Evolutionary conservation across 2,113 vertebrate genomes (phyloP), one percentile per base, ranked within the genome.

Genomic region (Carollia perspicillata): DNA sequence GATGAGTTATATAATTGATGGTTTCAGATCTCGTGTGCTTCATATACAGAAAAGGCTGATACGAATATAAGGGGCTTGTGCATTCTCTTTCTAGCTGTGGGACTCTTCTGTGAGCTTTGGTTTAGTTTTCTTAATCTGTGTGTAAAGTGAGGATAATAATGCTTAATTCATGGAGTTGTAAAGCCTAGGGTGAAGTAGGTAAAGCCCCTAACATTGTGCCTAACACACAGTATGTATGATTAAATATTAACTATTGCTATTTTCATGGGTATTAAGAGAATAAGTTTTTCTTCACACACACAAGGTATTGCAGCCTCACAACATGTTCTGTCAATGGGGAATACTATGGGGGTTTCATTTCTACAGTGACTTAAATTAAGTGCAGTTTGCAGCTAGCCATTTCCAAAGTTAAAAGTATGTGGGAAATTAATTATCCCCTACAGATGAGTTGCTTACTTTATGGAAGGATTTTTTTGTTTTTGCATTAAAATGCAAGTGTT

Each of bases 171-270:
- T 40, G 3, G 30, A 77, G 33, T 84, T 90, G 35, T 68, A 63
- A 94, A 40, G 8, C 47, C 85, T 90, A 58, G 8, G 35, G 60
- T 80, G 66, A 74, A 94, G 12, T 84, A 30, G 58, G 2, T 83
- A 87, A 90, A 92, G 10, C 1, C 58, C 7, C 17, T 91, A 77
- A 14, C 69, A 13, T 84, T 65, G 53, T 74, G 1, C n/a, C 20
- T 87, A 30, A 63, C 28, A 75, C 12, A 37, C 35, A 83, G 28
- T 83, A 88, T 85, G 51, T 88, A 55, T 35, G 30, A 80, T 93
- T 94, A 90, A 94, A 71, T 89, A 66, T 78, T 91, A 90, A 91
- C 65, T 90, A 5, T 53, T 79, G 14, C 84, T 87, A 72, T 84
- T 60, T 91, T 85, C 66, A 78, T 58, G 8, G 20, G 20, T 95